phyloP scores from a whole-genome alignment of 2,888 invertebrate genomes.

The Disparrhopalites patrizii region DNA sequence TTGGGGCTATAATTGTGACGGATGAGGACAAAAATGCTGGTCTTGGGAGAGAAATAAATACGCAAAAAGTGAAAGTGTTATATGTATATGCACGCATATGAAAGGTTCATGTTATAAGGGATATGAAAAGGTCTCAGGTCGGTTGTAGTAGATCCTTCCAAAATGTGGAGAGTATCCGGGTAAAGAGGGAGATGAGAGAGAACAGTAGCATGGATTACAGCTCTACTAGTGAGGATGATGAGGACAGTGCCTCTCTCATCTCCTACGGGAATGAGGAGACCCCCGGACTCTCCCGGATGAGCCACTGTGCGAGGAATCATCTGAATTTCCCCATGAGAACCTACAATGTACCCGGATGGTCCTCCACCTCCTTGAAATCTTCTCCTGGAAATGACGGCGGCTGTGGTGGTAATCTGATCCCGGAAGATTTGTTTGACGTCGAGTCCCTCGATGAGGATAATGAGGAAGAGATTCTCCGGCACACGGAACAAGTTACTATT shows the following conservation, averaged over 20 bases:
- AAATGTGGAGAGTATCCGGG: conserved; percentile 21
- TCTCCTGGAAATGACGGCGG: neutral
- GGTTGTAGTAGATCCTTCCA: conserved; percentile 18
- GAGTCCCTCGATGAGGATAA: conserved; percentile 23
- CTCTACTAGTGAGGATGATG: conserved; percentile 24
- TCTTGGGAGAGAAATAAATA: no score
- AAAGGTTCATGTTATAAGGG: neutral
- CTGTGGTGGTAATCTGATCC: conserved; percentile 18
- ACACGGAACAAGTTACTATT: conserved; percentile 3
- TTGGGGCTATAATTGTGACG: no score
- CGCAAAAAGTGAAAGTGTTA: no score
- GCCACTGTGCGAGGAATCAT: neutral
- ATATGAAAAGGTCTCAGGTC: no score
- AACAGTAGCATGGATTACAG: conserved; percentile 7
- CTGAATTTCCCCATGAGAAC: neutral
- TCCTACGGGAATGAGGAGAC: conserved; percentile 1
- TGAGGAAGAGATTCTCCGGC: conserved; percentile 23
- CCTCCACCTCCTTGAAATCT: neutral
- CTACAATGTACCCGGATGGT: neutral
- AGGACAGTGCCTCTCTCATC: conserved; percentile 4
- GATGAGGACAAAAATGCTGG: no score
- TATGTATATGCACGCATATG: no score
- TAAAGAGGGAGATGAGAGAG: conserved; percentile 12
- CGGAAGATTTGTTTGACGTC: conserved; percentile 26
- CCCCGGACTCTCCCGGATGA: neutral